Base-by-base conservation (phyloP, 2,888 invertebrate species). In the Ommatoiulus sabulosus region DNA sequence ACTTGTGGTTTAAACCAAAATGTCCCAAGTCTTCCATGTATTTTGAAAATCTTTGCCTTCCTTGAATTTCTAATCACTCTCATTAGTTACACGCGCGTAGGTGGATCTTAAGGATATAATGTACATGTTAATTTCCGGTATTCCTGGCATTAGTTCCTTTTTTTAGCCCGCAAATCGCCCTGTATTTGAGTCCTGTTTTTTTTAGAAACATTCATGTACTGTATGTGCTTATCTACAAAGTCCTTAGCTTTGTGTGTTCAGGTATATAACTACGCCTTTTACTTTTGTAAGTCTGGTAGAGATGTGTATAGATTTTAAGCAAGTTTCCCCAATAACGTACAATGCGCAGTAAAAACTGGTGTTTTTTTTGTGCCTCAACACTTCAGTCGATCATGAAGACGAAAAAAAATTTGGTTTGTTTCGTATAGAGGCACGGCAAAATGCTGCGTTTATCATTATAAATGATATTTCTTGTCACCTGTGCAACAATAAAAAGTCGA, bases 381-480 rank as follows among this genome's bases (percentile, higher is more conserved):
- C 80, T 80, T 80, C 80, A 80, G 80, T 80, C 80, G 80, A 80
- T 80, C 80, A 80, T 12, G 12, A 80, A 8, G 24, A 72, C n/a
- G n/a, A 72, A 72, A 80, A 35, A 35, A 80, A 80, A 35, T 20
- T 12, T 24, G 15, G 80, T 35, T 80, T 80, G 80, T 80, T 80
- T 80, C 35, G 24, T 80, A 80, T 80, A 35, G 80, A 10, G 35
- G 80, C 35, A 35, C 80, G 80, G 80, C 10, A 80, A 80, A 80
- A 80, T 80, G 24, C 35, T 80, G 24, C 80, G 80, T 80, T 80
- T 80, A 80, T 80, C 80, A 80, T 80, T 80, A 80, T 80, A 80
- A 80, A 80, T 80, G 80, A 80, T 80, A 80, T 80, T 80, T 80
- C 80, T 80, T 80, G 80, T 80, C 80, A 80, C 80, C 80, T 80